Conservation (phyloP, 2,888 invertebrate species). For the Chydorus sphaericus region DNA sequence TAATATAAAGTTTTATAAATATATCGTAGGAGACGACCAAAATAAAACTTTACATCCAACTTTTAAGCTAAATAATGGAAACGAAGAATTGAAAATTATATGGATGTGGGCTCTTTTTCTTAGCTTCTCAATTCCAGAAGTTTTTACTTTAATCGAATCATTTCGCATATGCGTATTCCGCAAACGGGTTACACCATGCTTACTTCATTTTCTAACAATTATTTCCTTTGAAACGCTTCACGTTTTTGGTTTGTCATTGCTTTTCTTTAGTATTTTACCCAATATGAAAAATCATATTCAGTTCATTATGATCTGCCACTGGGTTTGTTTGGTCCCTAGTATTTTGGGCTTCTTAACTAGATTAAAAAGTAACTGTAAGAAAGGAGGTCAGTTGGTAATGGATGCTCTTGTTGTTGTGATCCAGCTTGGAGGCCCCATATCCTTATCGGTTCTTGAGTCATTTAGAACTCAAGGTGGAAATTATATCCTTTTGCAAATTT, state of each 20-base stretch:
- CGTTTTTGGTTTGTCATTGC: conserved; percentile 32
- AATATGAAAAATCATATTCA: conserved; percentile 32
- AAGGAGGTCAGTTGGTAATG: conserved; percentile 23
- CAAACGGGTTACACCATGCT: conserved; percentile 18
- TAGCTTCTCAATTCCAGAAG: conserved; percentile 23
- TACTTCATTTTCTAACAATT: conserved; percentile 24
- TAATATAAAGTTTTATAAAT: no score
- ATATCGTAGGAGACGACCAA: no score
- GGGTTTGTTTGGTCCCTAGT: conserved; percentile 33
- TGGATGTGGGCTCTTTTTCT: conserved; percentile 27
- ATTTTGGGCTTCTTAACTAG: conserved; percentile 25
- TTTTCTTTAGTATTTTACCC: conserved; percentile 34
- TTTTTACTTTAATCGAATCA: conserved; percentile 23
- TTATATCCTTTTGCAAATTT: conserved; percentile 27
- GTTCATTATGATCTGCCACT: conserved; percentile 34
- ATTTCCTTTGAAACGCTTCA: conserved; percentile 32
- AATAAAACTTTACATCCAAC: no score
- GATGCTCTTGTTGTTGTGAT: conserved; percentile 45
- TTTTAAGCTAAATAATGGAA: no score
- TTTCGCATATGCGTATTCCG: conserved; percentile 23
- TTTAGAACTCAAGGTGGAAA: no score
- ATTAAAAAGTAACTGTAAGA: conserved; percentile 40
- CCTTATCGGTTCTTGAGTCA: conserved; percentile 46
- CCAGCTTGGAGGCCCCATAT: conserved; percentile 49
- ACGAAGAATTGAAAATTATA: no score